Evolutionary conservation across 2,113 vertebrate genomes (phyloP).

Genomic region (Rhea pennata): DNA sequence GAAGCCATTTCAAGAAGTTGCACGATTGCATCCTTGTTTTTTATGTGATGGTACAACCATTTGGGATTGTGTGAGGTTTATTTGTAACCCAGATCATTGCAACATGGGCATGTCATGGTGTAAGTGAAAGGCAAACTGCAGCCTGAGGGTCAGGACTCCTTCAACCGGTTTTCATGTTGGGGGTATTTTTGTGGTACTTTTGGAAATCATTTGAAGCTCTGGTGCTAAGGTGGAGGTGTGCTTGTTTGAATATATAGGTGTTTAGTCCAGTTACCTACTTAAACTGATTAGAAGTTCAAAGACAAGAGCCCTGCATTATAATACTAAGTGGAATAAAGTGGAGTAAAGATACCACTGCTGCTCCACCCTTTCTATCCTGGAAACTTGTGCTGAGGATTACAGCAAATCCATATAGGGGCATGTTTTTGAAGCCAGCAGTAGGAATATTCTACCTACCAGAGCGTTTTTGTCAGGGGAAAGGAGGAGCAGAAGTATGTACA

Average conservation of each 20-base stretch:
- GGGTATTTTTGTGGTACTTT: neutral
- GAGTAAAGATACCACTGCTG: neutral
- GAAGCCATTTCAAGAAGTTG: neutral
- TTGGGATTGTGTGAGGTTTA: neutral
- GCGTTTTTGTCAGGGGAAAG: neutral
- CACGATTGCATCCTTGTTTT: rapidly evolving
- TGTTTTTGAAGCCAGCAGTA: rapidly evolving
- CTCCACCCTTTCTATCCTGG: neutral
- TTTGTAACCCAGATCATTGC: neutral
- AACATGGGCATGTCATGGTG: neutral
- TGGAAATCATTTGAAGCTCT: neutral
- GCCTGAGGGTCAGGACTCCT: neutral
- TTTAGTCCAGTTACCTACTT: neutral
- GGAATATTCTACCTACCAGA: neutral
- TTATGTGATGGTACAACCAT: neutral
- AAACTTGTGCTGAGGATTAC: neutral
- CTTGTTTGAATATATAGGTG: neutral
- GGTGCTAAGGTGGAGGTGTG: neutral
- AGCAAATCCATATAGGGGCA: neutral
- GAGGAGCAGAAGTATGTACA: neutral
- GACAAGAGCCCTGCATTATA: neutral
- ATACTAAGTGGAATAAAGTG: neutral
- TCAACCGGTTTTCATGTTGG: neutral
- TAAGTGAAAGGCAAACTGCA: neutral
- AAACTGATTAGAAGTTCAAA: neutral